Evolutionary conservation across 2,888 invertebrate genomes (phyloP).

Genomic region (Heterodera filipjevi): DNA sequence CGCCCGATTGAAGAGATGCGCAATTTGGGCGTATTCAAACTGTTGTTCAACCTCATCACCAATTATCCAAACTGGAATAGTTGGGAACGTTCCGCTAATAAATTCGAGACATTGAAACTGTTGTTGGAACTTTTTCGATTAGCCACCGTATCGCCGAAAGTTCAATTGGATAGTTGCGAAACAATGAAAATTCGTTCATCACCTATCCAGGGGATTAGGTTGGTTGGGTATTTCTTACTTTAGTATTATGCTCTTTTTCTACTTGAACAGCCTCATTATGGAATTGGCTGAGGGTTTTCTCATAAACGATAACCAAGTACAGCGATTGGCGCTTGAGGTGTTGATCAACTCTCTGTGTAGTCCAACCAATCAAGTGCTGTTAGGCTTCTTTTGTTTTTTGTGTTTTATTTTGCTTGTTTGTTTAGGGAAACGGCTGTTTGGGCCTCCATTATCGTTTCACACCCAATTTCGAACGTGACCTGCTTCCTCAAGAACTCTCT

Average conservation of each 20-base stretch:
- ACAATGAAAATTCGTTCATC: slow-evolving; percentile 27
- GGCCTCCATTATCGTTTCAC: slow-evolving; percentile 32
- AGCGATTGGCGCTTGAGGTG: slow-evolving; percentile 85
- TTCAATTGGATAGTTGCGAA: slow-evolving; percentile 70
- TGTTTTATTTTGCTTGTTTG: background rate
- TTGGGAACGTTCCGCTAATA: slow-evolving; percentile 66
- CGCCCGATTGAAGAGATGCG: slow-evolving; percentile 84
- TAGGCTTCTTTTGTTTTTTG: background rate
- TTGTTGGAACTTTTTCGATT: slow-evolving; percentile 85
- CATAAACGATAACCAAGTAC: slow-evolving; percentile 85
- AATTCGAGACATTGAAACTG: slow-evolving; percentile 77
- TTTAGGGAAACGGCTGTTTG: slow-evolving; percentile 15
- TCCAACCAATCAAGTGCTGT: slow-evolving; percentile 36
- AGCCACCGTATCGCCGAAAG: slow-evolving; percentile 83
- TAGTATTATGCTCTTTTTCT: too few species aligned
- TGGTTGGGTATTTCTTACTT: too few species aligned
- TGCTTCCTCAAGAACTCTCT: slow-evolving; percentile 20
- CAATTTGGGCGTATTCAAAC: slow-evolving; percentile 77
- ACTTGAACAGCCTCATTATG: slow-evolving; percentile 72
- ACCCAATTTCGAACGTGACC: slow-evolving; percentile 20
- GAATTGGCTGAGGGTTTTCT: slow-evolving; percentile 88
- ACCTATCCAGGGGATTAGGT: slow-evolving; percentile 62
- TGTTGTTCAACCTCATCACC: slow-evolving; percentile 83
- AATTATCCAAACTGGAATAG: slow-evolving; percentile 90
- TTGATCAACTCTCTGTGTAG: slow-evolving; percentile 82